phyloP scores from a whole-genome alignment of 2,888 invertebrate genomes.

The Hypomecis punctinalis region DNA sequence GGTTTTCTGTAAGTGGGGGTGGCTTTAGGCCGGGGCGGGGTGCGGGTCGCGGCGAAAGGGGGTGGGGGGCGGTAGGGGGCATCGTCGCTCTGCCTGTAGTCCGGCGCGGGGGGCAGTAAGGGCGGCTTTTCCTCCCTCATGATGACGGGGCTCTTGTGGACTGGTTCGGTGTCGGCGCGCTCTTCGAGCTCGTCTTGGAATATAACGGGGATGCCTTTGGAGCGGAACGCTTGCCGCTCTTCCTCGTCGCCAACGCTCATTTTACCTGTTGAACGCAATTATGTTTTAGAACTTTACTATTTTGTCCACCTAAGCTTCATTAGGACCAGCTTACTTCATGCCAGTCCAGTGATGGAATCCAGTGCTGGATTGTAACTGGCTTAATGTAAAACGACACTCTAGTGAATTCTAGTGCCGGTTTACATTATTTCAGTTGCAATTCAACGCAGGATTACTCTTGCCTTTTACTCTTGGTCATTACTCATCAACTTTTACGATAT shows the following conservation, averaged over 20 bases:
- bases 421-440: too few species aligned
- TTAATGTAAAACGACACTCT: too few species aligned
- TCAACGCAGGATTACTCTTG: too few species aligned
- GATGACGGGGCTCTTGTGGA: constrained; percentile 96
- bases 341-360: too few species aligned
- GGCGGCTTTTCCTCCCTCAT: constrained; percentile 98
- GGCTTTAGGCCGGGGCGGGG: constrained; percentile 92
- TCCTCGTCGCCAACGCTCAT: constrained; percentile 90
- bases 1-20: constrained; percentile 97
- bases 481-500: too few species aligned
- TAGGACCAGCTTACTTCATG: too few species aligned
- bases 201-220: constrained; percentile 96
- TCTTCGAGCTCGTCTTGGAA: constrained; percentile 98
- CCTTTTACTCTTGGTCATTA: too few species aligned
- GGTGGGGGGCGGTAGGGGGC: constrained; percentile 97
- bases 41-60: constrained; percentile 91
- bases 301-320: too few species aligned
- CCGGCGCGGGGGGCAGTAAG: constrained; percentile 90
- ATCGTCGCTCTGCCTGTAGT: constrained; percentile 85
- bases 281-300: too few species aligned
- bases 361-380: too few species aligned
- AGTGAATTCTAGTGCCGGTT: too few species aligned
- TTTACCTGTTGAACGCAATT: constrained; percentile 82
- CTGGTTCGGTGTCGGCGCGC: constrained; percentile 93
- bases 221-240: constrained; percentile 92